Evolutionary conservation across 1,140 invertebrate genomes (phyloP), one percentile per base, ranked within the genome.

Genomic region (Laupala kohalensis): DNA sequence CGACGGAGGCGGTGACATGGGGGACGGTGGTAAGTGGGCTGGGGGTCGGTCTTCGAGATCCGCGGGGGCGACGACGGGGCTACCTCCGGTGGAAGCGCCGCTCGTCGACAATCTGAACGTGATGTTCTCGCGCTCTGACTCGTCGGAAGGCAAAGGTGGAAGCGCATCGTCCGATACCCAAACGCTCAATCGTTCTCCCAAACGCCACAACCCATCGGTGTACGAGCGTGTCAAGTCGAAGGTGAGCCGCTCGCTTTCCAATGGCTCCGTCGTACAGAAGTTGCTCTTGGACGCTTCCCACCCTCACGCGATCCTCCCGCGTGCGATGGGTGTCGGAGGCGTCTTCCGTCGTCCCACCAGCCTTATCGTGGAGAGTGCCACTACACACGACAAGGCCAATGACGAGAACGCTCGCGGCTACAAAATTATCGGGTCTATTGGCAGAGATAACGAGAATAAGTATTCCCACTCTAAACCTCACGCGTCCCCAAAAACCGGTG

Each of bases 171-270:
- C 24, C 69, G 30, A 26, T n/a, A 62, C 19, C 13, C 19, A 24
- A 13, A 15, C 64, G 63, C 74, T 74, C 53, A 78, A 76, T 64
- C 74, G 76, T 26, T 85, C 83, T n/a, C 82, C 83, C 25, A 85
- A 86, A 75, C 79, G 83, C 37, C 82, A 85, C 67, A 80, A 82
- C 76, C 79, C 81, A 9, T 82, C 83, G 72, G 81, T 88, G 79
- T 83, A 88, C 78, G 84, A 89, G 78, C 77, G 84, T 78, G 82
- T 87, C 72, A 84, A 85, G 81, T 83, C 83, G 5, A 85, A 85
- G 78, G 83, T 85, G 4, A 84, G 83, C 75, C 80, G 84, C 26
- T 85, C 84, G 3, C 74, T 85, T 28, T 86, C 84, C 19, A 85
- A 84, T 71, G 83, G 83, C 15, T 76, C 76, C 26, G 67, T 67